A percentile compares a stretch with the other conserved stretches of the same genome.
phyloP scores from a whole-genome alignment of 2,888 invertebrate species.

The Drosophila rubida region DNA sequence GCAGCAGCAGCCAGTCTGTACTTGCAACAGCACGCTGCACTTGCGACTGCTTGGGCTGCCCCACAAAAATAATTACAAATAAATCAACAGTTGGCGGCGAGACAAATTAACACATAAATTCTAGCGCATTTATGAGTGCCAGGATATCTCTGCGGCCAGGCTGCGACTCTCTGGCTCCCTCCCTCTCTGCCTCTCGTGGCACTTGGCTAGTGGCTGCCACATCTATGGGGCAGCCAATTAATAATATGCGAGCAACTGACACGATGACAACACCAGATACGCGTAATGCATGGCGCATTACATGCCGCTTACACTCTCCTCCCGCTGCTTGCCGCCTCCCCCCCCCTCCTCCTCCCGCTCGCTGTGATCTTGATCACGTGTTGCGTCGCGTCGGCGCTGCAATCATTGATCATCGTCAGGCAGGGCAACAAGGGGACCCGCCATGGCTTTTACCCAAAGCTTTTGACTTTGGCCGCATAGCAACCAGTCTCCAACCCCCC shows the following conservation, averaged over 20 bases:
- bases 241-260: constrained; percentile 80
- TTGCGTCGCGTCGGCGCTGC: constrained; percentile 52
- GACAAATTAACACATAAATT: constrained; percentile 80
- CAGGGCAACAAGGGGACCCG: constrained; percentile 38
- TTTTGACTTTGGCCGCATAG: constrained; percentile 55
- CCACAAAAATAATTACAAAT: constrained; percentile 51
- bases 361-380: constrained; percentile 60
- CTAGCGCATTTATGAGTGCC: constrained; percentile 58
- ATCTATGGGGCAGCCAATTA: constrained; percentile 67
- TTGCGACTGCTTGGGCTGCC: not conserved
- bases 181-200: not conserved
- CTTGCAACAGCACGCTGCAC: constrained; percentile 1
- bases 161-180: not conserved
- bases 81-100: constrained; percentile 73
- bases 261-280: constrained; percentile 78
- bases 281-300: constrained; percentile 79
- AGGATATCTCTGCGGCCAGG: not conserved
- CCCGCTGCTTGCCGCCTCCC: not conserved
- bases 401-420: constrained; percentile 79
- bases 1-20: not conserved
- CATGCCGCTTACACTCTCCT: constrained; percentile 46
- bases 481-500: constrained; percentile 19
- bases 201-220: not conserved
- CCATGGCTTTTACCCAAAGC: constrained; percentile 48
- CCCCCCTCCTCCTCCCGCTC: not conserved